These are phyloP conservation scores for Drosophila malerkotliana DNA, from an alignment of 1,140 invertebrate species.

Conservation along the genomic window DNA sequence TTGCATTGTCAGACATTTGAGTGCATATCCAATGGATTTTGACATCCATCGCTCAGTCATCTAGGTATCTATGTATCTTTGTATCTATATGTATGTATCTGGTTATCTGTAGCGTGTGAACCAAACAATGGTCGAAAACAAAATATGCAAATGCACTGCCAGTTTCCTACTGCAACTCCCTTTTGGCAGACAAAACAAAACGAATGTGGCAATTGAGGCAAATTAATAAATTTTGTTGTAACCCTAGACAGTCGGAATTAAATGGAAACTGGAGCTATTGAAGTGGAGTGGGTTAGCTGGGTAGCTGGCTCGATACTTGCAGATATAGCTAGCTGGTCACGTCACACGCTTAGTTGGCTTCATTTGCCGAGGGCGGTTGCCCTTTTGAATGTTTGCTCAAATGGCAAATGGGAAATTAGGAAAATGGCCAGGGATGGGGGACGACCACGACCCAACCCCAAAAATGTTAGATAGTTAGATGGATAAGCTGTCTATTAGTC, in stretches of 20 bases:
- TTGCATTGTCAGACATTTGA: constrained; percentile 71
- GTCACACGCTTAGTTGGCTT: constrained; percentile 78
- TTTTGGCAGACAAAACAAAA: constrained; percentile 38
- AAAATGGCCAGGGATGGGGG: neutral
- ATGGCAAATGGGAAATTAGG: constrained; percentile 32
- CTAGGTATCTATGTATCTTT: neutral
- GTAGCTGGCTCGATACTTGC: constrained; percentile 1
- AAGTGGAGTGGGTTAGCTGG: constrained; percentile 11
- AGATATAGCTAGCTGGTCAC: constrained; percentile 40
- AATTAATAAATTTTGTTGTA: constrained; percentile 71
- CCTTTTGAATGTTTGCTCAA: constrained; percentile 51
- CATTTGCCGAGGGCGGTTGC: constrained; percentile 51
- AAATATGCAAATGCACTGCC: constrained; percentile 53
- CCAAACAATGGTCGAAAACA: constrained; percentile 31
- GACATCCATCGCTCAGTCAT: constrained; percentile 45
- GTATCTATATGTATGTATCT: constrained; percentile 3
- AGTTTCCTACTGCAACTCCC: constrained; percentile 18
- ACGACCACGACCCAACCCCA: constrained; percentile 16
- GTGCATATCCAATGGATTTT: constrained; percentile 66
- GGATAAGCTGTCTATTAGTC: constrained; percentile 36
- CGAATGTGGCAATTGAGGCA: constrained; percentile 62
- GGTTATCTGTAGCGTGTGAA: constrained; percentile 59
- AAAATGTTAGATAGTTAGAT: constrained; percentile 38
- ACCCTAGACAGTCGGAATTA: constrained; percentile 47
- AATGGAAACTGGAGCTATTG: constrained; percentile 46